Conservation (phyloP, 1,140 invertebrate species). For the Archivesica marissinica region DNA sequence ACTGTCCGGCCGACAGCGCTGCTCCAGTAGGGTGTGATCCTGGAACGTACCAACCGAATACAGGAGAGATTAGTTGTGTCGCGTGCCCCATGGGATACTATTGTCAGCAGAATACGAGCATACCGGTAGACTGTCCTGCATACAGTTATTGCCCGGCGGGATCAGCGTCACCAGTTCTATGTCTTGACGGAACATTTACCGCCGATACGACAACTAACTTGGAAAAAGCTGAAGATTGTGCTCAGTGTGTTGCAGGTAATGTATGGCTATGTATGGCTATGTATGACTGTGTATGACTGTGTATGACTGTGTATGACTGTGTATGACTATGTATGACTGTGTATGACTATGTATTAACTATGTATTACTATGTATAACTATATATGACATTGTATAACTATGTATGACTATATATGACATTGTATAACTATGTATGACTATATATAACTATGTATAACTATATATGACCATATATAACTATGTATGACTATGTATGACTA, state of each 20-base stretch:
- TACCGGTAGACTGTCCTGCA: constrained; percentile 73
- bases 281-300: too few relatives aligned
- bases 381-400: too few relatives aligned
- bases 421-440: too few relatives aligned
- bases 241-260: constrained; percentile 74
- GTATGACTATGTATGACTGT: too few relatives aligned
- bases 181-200: constrained; percentile 79
- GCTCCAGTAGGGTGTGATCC: constrained; percentile 74
- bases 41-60: constrained; percentile 76
- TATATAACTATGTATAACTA: too few relatives aligned
- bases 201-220: constrained; percentile 67
- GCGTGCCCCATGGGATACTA: constrained; percentile 76
- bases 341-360: too few relatives aligned
- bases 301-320: too few relatives aligned
- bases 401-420: too few relatives aligned
- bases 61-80: constrained; percentile 69
- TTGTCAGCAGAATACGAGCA: constrained; percentile 75
- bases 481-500: too few relatives aligned
- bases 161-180: constrained; percentile 71
- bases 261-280: too few relatives aligned
- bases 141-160: constrained; percentile 79
- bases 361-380: too few relatives aligned
- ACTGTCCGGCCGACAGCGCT: constrained; percentile 71
- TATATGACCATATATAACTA: too few relatives aligned
- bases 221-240: constrained; percentile 69